Conservation (phyloP, 2,797 vertebrate genomes). For the Stomatorhinus walkeri region DNA sequence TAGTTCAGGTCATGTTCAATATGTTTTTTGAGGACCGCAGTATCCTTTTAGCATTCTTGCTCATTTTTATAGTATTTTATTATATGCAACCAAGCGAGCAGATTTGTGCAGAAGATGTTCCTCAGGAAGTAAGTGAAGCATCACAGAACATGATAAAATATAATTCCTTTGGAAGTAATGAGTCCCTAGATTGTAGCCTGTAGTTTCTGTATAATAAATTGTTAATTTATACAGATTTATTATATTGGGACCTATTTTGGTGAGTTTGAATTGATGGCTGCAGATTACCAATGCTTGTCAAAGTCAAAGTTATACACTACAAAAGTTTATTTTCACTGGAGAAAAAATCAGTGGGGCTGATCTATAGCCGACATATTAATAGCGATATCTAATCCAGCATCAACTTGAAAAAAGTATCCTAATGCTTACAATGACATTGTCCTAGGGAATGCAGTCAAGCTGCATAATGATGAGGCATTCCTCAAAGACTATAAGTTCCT, state of each 20-base stretch:
- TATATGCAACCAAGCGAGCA: background rate
- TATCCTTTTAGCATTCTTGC: background rate
- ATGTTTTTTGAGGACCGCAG: background rate
- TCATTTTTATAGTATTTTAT: background rate
- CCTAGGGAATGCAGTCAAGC: conserved; percentile 41
- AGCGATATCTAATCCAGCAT: background rate
- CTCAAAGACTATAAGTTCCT: conserved; percentile 80
- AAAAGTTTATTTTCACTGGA: background rate
- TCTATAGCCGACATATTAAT: background rate
- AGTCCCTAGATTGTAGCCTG: background rate
- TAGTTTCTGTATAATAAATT: background rate
- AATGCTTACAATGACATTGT: background rate
- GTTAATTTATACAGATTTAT: background rate
- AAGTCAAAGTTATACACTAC: background rate
- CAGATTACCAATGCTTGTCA: background rate
- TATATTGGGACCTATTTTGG: background rate
- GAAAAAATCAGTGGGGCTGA: background rate
- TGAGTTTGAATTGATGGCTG: background rate
- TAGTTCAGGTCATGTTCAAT: background rate
- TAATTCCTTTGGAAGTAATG: background rate
- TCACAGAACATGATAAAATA: background rate
- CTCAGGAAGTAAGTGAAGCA: background rate
- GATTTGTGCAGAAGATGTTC: background rate
- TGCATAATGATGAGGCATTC: conserved; percentile 68
- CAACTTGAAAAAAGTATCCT: background rate